These are phyloP conservation scores for Tragulus kanchil DNA, from an alignment of 2,113 vertebrate genomes.

Conservation along the genomic window DNA sequence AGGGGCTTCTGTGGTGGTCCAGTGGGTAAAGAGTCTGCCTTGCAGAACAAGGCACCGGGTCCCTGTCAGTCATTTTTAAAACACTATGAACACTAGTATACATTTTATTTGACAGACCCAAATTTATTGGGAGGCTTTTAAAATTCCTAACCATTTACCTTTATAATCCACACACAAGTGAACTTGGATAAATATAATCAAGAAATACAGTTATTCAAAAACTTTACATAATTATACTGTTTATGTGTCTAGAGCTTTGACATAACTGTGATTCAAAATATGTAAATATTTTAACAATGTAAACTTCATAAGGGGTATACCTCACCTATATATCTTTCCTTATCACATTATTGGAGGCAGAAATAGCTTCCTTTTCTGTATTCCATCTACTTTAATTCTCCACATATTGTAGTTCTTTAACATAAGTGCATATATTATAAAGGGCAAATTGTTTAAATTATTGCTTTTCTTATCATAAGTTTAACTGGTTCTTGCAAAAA, in stretches of 20 bases:
- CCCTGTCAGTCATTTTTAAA: too few species aligned
- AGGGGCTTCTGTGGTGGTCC: too few species aligned
- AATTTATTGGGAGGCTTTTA: neutral
- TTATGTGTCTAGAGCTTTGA: neutral
- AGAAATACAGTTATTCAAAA: conserved; percentile 62
- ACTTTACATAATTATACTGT: neutral
- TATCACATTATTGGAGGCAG: neutral
- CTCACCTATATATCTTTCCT: conserved; percentile 29
- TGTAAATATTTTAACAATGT: neutral
- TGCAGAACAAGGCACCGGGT: too few species aligned
- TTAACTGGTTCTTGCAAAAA: neutral
- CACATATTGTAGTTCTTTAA: neutral
- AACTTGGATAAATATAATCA: neutral
- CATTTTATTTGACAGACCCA: conserved; percentile 48
- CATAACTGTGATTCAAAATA: conserved; percentile 7
- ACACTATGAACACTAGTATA: neutral
- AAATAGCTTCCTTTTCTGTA: neutral
- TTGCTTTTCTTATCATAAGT: neutral
- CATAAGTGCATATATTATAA: neutral
- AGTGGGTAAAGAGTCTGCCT: too few species aligned
- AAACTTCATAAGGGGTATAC: neutral
- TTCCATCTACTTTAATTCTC: neutral
- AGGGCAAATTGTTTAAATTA: neutral
- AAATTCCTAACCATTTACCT: conserved; percentile 25
- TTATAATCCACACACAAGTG: neutral